Evolutionary conservation across 2,888 invertebrate genomes (phyloP).

Genomic region (Pyrocoelia pectoralis): DNA sequence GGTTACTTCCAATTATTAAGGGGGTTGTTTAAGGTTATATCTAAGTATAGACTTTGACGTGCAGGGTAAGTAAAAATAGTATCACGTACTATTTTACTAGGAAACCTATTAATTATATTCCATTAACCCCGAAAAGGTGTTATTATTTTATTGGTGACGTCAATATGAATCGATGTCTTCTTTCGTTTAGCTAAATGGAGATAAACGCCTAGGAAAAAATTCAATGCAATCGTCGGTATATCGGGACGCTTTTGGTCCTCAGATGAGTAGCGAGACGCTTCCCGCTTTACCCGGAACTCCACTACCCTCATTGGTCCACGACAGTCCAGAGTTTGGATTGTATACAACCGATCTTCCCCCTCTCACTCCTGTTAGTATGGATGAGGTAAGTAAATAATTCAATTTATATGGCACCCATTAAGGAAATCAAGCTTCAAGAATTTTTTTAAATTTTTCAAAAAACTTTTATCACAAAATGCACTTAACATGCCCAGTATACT

Average conservation of each 20-base stretch:
- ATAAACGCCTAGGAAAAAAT: slow-evolving; percentile 30
- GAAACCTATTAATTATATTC: too few relatives aligned
- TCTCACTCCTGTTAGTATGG: slow-evolving; percentile 51
- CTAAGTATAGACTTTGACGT: too few relatives aligned
- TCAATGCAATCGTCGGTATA: slow-evolving; percentile 30
- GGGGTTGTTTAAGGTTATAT: too few relatives aligned
- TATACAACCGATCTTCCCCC: slow-evolving; percentile 45
- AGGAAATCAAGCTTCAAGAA: neutral
- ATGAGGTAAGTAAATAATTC: slow-evolving; percentile 41
- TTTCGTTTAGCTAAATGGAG: slow-evolving; percentile 29
- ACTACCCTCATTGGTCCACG: slow-evolving; percentile 57
- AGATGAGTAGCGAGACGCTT: slow-evolving; percentile 55
- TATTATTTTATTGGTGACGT: neutral
- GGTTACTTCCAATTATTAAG: too few relatives aligned
- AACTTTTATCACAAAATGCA: too few relatives aligned
- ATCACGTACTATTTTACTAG: too few relatives aligned
- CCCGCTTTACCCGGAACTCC: slow-evolving; percentile 57
- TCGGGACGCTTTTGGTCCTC: slow-evolving; percentile 64
- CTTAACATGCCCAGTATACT: too few relatives aligned
- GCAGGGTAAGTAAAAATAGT: too few relatives aligned
- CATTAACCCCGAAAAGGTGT: too few relatives aligned
- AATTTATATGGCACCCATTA: too few relatives aligned
- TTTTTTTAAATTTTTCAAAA: too few relatives aligned
- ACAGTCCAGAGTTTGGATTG: slow-evolving; percentile 44
- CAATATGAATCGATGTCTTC: slow-evolving; percentile 6